These are phyloP conservation scores for Urocitellus parryii DNA, from an alignment of 2,113 vertebrate genomes.

Conservation along the genomic window DNA sequence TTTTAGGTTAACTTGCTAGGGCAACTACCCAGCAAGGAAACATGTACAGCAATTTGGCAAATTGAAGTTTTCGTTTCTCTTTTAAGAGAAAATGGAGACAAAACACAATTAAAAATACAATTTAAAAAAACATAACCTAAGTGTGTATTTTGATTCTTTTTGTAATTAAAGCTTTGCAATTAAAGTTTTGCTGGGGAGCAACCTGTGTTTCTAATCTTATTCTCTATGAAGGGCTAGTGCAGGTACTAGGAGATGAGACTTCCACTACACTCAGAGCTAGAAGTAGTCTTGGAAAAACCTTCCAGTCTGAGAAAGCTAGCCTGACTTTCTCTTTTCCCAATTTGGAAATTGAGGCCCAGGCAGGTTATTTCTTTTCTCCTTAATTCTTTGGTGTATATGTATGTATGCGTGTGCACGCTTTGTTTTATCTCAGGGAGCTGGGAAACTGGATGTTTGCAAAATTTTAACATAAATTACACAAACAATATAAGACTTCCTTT, in stretches of 20 bases:
- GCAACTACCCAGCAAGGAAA: not conserved
- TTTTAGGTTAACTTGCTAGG: conserved; percentile 58
- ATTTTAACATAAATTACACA: conserved; percentile 6
- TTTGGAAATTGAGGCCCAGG: not conserved
- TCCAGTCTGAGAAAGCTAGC: not conserved
- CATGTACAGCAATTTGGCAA: conserved; percentile 1
- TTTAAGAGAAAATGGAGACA: conserved; percentile 60
- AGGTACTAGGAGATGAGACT: not conserved
- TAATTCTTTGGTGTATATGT: not conserved
- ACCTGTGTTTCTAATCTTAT: conserved; percentile 4
- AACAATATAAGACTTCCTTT: not conserved
- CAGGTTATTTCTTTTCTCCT: not conserved
- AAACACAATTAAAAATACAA: conserved; percentile 56
- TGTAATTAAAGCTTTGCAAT: conserved; percentile 50
- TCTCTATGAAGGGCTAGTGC: not conserved
- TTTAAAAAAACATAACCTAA: conserved; percentile 36
- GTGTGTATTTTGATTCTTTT: conserved; percentile 40
- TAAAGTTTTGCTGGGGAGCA: not conserved
- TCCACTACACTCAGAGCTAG: not conserved
- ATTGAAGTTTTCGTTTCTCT: conserved; percentile 11
- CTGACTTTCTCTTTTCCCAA: conserved; percentile 5
- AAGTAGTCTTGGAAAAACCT: not conserved
- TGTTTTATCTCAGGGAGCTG: not conserved
- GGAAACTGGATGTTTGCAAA: not conserved
- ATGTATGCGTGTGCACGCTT: not conserved